Conservation (phyloP, 2,113 vertebrate species). For the Hydrolagus affinis region DNA sequence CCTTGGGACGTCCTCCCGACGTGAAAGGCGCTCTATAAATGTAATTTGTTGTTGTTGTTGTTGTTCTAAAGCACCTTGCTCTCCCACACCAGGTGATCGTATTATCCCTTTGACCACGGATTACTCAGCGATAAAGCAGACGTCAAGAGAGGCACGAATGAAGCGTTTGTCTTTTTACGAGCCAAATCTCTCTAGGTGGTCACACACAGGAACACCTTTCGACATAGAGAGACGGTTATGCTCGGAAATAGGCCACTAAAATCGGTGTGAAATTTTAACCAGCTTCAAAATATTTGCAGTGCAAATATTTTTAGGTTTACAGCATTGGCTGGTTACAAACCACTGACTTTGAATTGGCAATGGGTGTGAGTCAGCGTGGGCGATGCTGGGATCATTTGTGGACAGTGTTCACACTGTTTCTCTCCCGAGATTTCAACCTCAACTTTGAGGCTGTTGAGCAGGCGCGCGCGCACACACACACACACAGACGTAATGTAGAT, state of each 20-base stretch:
- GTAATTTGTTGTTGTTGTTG: too few relatives aligned
- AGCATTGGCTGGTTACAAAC: constrained; percentile 23
- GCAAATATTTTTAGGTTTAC: constrained; percentile 25
- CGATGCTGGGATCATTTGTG: neutral
- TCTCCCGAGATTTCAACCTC: constrained; percentile 16
- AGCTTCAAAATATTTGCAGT: constrained; percentile 29
- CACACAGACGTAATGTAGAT: neutral
- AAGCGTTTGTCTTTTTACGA: neutral
- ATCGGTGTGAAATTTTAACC: constrained; percentile 30
- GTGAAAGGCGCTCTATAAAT: too few relatives aligned
- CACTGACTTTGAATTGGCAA: neutral
- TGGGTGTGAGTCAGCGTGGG: neutral
- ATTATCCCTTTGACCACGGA: neutral
- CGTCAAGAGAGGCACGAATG: too few relatives aligned
- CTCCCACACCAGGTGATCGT: neutral
- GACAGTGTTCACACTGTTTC: constrained; percentile 20
- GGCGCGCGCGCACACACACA: neutral
- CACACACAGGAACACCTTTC: neutral
- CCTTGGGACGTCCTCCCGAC: too few relatives aligned
- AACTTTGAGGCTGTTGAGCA: neutral
- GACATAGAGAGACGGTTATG: neutral
- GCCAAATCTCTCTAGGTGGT: constrained; percentile 4
- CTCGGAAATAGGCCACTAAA: constrained; percentile 9
- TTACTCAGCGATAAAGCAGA: neutral
- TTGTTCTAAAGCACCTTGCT: neutral